Evolutionary conservation across 2,888 invertebrate species (phyloP).

Genomic region (Zygaena filipendulae): DNA sequence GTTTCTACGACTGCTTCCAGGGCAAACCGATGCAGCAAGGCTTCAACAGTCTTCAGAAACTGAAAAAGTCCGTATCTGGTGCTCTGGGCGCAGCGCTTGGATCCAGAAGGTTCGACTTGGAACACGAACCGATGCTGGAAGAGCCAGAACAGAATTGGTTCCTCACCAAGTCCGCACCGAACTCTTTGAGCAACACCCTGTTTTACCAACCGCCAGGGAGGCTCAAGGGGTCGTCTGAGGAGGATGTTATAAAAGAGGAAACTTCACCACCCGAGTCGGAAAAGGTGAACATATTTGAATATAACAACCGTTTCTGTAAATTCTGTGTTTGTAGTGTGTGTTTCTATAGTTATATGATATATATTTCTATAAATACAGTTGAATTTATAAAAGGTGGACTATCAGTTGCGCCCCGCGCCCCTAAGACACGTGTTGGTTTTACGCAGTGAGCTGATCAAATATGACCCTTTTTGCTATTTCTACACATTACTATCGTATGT

Average conservation of each 20-base stretch:
- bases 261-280: conserved; percentile 29
- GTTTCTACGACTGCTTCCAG: conserved; percentile 66
- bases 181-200: conserved; percentile 75
- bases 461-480: too few species aligned
- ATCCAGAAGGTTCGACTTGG: conserved; percentile 55
- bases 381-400: too few species aligned
- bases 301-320: too few species aligned
- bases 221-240: conserved; percentile 34
- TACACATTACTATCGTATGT: too few species aligned
- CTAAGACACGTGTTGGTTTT: too few species aligned
- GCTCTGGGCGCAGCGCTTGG: conserved; percentile 63
- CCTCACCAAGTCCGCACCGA: conserved; percentile 82
- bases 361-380: too few species aligned
- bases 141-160: conserved; percentile 78
- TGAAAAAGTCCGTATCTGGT: conserved; percentile 77
- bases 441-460: too few species aligned
- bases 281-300: conserved; percentile 38
- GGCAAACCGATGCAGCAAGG: conserved; percentile 61
- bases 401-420: too few species aligned
- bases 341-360: too few species aligned
- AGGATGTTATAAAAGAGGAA: conserved; percentile 46
- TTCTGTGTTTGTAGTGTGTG: too few species aligned
- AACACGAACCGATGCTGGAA: conserved; percentile 61
- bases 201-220: conserved; percentile 37
- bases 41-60: conserved; percentile 76